Conservation (phyloP, 2,888 invertebrate genomes). For the Ceraclea dissimilis region DNA sequence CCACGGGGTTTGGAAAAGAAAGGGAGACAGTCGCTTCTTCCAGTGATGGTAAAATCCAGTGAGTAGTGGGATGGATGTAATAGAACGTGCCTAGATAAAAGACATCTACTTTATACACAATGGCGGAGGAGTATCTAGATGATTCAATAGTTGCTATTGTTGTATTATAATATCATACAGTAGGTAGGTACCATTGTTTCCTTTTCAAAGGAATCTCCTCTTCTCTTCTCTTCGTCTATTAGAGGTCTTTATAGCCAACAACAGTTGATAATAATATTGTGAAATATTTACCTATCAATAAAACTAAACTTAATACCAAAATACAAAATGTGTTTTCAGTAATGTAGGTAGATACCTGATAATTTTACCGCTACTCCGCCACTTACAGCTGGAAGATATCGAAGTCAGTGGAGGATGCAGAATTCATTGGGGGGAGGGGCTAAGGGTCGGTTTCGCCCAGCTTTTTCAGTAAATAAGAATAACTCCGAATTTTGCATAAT, state of each 20-base stretch:
- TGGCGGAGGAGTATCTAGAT: constrained; percentile 18
- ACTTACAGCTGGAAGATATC: too few relatives aligned
- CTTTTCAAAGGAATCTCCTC: constrained; percentile 17
- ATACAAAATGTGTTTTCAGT: too few relatives aligned
- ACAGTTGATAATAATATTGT: background rate
- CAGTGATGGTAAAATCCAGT: background rate
- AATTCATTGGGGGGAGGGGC: too few relatives aligned
- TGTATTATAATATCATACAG: too few relatives aligned
- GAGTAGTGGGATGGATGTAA: background rate
- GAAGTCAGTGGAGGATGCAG: too few relatives aligned
- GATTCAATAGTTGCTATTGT: constrained; percentile 26
- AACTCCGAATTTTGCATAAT: too few relatives aligned
- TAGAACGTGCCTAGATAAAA: constrained; percentile 25
- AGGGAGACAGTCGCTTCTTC: background rate
- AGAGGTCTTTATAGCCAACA: background rate
- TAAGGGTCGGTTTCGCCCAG: too few relatives aligned
- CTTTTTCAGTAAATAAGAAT: too few relatives aligned
- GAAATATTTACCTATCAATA: background rate
- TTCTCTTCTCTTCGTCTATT: constrained; percentile 5
- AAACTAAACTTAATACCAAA: background rate
- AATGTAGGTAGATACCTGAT: too few relatives aligned
- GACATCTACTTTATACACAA: constrained; percentile 25
- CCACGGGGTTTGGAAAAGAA: background rate
- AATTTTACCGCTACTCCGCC: too few relatives aligned
- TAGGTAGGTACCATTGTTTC: constrained; percentile 27